phyloP scores from a whole-genome alignment of 2,888 invertebrate species.

The Mimas tiliae region DNA sequence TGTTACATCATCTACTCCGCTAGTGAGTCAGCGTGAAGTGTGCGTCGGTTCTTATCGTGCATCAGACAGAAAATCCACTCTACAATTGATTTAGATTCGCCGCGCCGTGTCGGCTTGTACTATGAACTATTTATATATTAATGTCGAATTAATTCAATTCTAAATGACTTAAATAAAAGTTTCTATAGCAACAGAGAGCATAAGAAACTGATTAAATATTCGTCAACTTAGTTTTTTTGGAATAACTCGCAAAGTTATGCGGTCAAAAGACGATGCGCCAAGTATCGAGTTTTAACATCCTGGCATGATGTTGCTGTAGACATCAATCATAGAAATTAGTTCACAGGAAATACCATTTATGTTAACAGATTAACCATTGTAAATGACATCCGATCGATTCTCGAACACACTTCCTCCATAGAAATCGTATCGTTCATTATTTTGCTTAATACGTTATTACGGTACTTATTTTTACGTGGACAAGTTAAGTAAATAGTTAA shows the following conservation, averaged over 20 bases:
- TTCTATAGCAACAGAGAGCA: not conserved
- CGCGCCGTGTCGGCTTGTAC: not conserved
- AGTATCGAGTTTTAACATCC: not conserved
- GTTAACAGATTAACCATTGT: slow-evolving; percentile 18
- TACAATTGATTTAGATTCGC: slow-evolving; percentile 17
- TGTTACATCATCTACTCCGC: slow-evolving; percentile 17
- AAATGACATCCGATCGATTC: slow-evolving; percentile 20
- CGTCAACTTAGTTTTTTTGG: not conserved
- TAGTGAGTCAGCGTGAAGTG: slow-evolving; percentile 19
- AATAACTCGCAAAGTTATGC: not conserved
- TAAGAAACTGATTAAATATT: not conserved
- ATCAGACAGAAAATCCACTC: slow-evolving; percentile 14
- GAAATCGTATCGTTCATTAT: slow-evolving; percentile 12
- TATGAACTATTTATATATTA: slow-evolving; percentile 3
- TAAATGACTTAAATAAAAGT: not conserved
- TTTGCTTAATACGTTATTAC: slow-evolving; percentile 30
- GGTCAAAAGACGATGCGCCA: not conserved
- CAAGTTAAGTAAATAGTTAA: slow-evolving; percentile 46
- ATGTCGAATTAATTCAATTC: slow-evolving; percentile 6
- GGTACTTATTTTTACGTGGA: slow-evolving; percentile 29
- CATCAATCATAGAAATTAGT: not conserved
- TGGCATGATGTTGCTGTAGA: not conserved
- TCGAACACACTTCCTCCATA: slow-evolving; percentile 21
- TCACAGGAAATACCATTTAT: slow-evolving; percentile 5
- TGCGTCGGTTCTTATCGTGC: slow-evolving; percentile 9